Percentiles rank a stretch among this genome's conserved stretches.
Evolutionary conservation across 2,888 invertebrate species (phyloP).

Genomic region (Cremastobaeus sp.): DNA sequence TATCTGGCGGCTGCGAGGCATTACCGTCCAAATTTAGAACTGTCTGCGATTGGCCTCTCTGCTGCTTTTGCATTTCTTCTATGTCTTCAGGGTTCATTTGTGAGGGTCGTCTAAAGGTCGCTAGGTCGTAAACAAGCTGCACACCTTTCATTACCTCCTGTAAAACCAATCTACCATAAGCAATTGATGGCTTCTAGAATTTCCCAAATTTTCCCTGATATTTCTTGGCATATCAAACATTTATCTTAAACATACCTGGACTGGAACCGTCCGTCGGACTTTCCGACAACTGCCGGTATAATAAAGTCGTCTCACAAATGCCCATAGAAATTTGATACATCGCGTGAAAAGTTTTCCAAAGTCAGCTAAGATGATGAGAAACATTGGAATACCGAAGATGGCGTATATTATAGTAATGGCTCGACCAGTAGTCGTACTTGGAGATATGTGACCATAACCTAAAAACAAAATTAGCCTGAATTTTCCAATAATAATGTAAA

Average conservation of each 20-base stretch:
- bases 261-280: slow-evolving; percentile 86
- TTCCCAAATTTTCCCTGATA: no score
- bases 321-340: slow-evolving; percentile 93
- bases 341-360: slow-evolving; percentile 94
- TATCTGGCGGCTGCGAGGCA: slow-evolving; percentile 79
- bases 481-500: background rate
- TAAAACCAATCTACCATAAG: slow-evolving; percentile 57
- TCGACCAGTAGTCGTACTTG: slow-evolving; percentile 91
- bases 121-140: slow-evolving; percentile 88
- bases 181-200: no score
- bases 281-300: slow-evolving; percentile 91
- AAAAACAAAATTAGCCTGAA: slow-evolving; percentile 69
- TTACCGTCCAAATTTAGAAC: slow-evolving; percentile 75
- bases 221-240: no score
- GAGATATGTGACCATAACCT: slow-evolving; percentile 98
- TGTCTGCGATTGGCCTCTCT: slow-evolving; percentile 69
- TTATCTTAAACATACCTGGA: slow-evolving; percentile 81
- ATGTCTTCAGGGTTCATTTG: slow-evolving; percentile 82
- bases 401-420: slow-evolving; percentile 95
- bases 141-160: slow-evolving; percentile 92
- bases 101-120: slow-evolving; percentile 86
- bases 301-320: slow-evolving; percentile 89
- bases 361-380: slow-evolving; percentile 95
- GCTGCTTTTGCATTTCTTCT: slow-evolving; percentile 76
- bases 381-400: slow-evolving; percentile 96